Evolutionary conservation across 2,797 vertebrate species (phyloP).

Genomic region (Enteromius unitaeniatus): DNA sequence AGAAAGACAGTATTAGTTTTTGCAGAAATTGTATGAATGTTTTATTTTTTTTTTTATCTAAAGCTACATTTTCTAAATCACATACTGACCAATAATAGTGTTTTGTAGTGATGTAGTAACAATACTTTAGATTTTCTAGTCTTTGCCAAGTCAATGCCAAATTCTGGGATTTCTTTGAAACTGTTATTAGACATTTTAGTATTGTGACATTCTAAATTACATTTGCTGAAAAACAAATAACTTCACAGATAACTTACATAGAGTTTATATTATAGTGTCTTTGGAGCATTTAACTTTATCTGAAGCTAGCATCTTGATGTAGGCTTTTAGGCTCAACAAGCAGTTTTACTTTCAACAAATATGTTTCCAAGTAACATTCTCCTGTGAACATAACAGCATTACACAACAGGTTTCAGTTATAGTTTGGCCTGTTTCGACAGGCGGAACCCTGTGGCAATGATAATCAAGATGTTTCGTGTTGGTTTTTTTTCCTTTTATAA

Average conservation of each 20-base stretch:
- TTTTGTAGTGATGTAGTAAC: background rate
- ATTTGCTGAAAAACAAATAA: background rate
- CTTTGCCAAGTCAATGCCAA: background rate
- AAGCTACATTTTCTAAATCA: constrained; percentile 16
- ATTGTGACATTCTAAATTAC: background rate
- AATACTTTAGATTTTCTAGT: background rate
- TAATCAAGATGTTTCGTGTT: constrained; percentile 45
- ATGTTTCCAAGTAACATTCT: constrained; percentile 18
- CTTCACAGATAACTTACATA: background rate
- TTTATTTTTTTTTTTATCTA: constrained; percentile 43
- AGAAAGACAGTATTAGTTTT: constrained; percentile 51
- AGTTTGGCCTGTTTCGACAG: constrained; percentile 21
- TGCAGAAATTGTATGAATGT: constrained; percentile 40
- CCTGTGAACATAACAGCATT: constrained; percentile 17
- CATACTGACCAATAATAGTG: constrained; percentile 25
- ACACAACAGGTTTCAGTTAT: constrained; percentile 41
- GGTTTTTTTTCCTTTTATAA: constrained; percentile 50
- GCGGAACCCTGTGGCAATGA: constrained; percentile 43
- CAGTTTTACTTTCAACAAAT: constrained; percentile 9
- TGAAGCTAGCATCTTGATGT: constrained; percentile 11
- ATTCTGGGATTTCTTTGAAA: background rate
- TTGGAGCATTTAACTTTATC: background rate
- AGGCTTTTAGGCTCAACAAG: constrained; percentile 3
- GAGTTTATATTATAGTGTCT: background rate
- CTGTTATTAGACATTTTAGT: background rate